Evolutionary conservation across 2,888 invertebrate genomes (phyloP).

Genomic region (Apodemia duryi): DNA sequence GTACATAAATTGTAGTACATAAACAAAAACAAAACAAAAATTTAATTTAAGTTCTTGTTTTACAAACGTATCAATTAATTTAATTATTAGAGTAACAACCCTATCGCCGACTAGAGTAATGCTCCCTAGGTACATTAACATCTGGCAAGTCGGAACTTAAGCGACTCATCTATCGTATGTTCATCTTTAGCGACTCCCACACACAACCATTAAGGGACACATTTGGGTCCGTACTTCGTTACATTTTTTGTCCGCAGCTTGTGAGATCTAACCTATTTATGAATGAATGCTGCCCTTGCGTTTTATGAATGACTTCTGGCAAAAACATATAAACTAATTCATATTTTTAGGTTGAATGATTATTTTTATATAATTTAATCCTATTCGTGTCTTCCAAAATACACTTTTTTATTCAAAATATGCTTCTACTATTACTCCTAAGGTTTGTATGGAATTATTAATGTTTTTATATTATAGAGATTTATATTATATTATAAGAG

Average conservation of each 20-base stretch:
- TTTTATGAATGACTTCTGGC: neutral
- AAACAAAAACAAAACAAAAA: too few relatives aligned
- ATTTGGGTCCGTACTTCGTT: constrained; percentile 48
- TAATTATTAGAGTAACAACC: constrained; percentile 22
- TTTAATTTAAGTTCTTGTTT: too few relatives aligned
- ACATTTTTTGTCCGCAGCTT: constrained; percentile 44
- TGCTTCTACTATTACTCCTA: too few relatives aligned
- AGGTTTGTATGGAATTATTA: too few relatives aligned
- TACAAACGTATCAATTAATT: neutral
- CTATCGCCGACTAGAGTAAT: constrained; percentile 18
- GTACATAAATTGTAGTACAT: too few relatives aligned
- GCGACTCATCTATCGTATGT: constrained; percentile 18
- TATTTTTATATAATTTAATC: constrained; percentile 5
- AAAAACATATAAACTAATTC: neutral
- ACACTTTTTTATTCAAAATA: too few relatives aligned
- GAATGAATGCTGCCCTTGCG: constrained; percentile 22
- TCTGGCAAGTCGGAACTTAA: constrained; percentile 54
- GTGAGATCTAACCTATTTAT: constrained; percentile 23
- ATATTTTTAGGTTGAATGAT: neutral
- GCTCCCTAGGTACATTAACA: constrained; percentile 38
- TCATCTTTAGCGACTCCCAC: constrained; percentile 42
- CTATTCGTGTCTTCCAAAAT: neutral
- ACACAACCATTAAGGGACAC: constrained; percentile 44
- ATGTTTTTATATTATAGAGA: too few relatives aligned
- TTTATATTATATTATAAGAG: too few relatives aligned